Evolutionary conservation across 2,797 vertebrate species (phyloP).

Genomic region (Melopsittacus undulatus): DNA sequence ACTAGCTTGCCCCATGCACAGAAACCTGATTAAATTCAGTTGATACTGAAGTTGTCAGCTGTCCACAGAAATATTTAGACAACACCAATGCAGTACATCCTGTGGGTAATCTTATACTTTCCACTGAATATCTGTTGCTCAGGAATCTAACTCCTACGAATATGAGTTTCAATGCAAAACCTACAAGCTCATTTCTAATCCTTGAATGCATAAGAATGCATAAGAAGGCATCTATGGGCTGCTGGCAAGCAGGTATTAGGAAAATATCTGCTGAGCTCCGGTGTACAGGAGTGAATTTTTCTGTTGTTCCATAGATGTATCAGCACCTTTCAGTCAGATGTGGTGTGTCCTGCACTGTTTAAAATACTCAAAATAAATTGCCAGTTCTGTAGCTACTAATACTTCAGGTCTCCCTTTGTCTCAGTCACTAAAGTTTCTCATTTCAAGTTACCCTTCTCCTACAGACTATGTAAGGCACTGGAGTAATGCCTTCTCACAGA

Average conservation of each 20-base stretch:
- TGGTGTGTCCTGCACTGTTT: neutral
- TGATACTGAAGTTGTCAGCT: neutral
- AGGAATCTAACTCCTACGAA: neutral
- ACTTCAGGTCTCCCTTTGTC: neutral
- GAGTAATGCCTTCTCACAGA: neutral
- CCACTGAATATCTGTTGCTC: neutral
- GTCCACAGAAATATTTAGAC: neutral
- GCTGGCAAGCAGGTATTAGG: neutral
- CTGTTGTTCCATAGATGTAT: neutral
- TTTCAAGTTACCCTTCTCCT: neutral
- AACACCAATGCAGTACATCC: neutral
- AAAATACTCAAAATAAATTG: neutral
- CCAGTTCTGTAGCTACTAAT: neutral
- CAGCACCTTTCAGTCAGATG: neutral
- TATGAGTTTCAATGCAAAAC: neutral
- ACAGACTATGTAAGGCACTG: neutral
- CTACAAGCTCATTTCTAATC: neutral
- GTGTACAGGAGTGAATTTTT: neutral
- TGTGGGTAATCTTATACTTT: neutral
- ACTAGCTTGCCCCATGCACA: neutral
- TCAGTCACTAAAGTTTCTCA: neutral
- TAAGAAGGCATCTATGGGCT: fast-evolving
- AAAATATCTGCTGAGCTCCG: neutral
- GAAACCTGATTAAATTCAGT: neutral
- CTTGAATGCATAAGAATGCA: neutral